Base-by-base conservation (phyloP, 2,113 vertebrate genomes). In the Kryptolebias marmoratus region DNA sequence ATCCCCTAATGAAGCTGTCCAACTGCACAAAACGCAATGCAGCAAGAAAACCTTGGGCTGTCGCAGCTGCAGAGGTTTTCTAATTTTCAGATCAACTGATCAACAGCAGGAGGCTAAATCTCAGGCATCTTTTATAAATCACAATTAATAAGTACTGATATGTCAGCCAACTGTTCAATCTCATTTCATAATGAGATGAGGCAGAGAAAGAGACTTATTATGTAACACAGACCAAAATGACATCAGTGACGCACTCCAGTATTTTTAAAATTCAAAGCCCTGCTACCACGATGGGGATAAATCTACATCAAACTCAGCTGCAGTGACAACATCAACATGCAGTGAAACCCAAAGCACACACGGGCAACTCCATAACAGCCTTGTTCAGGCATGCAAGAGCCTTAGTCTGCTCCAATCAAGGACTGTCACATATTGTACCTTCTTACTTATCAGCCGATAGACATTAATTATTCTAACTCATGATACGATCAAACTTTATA, bases 261-360 rank as follows among this genome's bases (percentile, higher is more conserved):
- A 79, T 76, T 75, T 57, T 44, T 61, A 22, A 71, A 70, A 82
- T 66, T 64, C 71, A 71, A 75, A 70, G 65, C 57, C 45, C 64
- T 22, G 72, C 75, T 66, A 55, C 53, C 56, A 15, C 44, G 57
- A 55, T 58, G 67, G 53, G 70, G 50, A 74, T 68, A 73, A 55
- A 73, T 80, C 73, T 67, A 70, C 68, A 76, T 85, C 75, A 74
- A n/a, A 62, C 73, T 84, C 13, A 88, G 84, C 81, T 81, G 57
- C 31, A 27, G 60, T 53, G 74, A 68, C 49, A 63, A 72, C 60
- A 78, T 76, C 70, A 73, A 67, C 28, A 58, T 22, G 71, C 67
- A 75, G 58, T 73, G 64, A 56, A 66, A 73, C 68, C 54, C 42
- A 48, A 18, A 79, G 69, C 66, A 45, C n/a, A 42, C n/a, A 32